Evolutionary conservation across 2,888 invertebrate genomes (phyloP).

Genomic region (Hyppa rectilinea): DNA sequence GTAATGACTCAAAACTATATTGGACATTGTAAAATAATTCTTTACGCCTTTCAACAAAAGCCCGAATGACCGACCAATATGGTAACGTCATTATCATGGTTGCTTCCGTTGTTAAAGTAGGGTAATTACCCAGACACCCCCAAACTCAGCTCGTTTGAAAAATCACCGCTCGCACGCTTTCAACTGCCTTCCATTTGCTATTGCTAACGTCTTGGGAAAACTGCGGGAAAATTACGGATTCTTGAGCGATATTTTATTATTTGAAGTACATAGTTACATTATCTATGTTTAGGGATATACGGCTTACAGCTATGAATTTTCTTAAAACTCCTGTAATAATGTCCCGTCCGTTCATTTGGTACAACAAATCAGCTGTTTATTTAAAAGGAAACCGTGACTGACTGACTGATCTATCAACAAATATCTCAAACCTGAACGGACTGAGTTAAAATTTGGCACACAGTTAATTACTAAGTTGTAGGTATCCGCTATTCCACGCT

Average conservation of each 20-base stretch:
- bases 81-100: constrained; percentile 33
- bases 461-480: too few species aligned
- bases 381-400: too few species aligned
- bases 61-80: constrained; percentile 43
- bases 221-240: constrained; percentile 43
- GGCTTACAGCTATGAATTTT: background rate
- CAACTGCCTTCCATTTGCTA: constrained; percentile 32
- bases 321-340: background rate
- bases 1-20: background rate
- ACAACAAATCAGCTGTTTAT: too few species aligned
- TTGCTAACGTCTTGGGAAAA: constrained; percentile 36
- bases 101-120: constrained; percentile 32
- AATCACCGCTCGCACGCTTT: constrained; percentile 48
- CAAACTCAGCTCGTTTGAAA: constrained; percentile 38
- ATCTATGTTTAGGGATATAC: background rate
- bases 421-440: too few species aligned
- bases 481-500: too few species aligned
- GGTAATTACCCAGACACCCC: constrained; percentile 51
- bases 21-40: background rate
- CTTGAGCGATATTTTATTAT: constrained; percentile 44
- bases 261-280: constrained; percentile 13
- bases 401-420: too few species aligned
- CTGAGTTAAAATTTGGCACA: too few species aligned
- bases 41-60: constrained; percentile 14
- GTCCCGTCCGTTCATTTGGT: background rate